These are phyloP conservation scores for Nomada fabriciana DNA, from an alignment of 2,888 invertebrate genomes.

Conservation along the genomic window DNA sequence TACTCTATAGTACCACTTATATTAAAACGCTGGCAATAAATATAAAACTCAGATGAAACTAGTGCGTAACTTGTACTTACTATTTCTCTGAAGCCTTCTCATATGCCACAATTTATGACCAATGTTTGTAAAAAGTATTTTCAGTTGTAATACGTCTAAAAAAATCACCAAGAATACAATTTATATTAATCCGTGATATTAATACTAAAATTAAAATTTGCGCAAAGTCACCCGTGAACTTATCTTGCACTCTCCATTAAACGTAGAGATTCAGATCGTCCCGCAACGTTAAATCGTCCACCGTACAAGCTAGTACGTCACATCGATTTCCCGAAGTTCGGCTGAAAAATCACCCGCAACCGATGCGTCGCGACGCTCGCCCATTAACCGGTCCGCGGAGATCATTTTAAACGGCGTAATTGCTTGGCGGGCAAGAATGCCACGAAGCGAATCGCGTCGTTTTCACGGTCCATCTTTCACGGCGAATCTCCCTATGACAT, in stretches of 20 bases:
- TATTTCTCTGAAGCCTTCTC: too few relatives aligned
- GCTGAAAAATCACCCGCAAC: conserved; percentile 51
- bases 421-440: conserved; percentile 18
- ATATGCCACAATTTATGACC: too few relatives aligned
- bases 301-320: conserved; percentile 45
- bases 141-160: too few relatives aligned
- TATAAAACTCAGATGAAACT: too few relatives aligned
- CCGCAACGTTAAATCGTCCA: conserved; percentile 28
- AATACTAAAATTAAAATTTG: too few relatives aligned
- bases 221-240: neutral
- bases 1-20: too few relatives aligned
- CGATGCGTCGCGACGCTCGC: conserved; percentile 3
- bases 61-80: too few relatives aligned
- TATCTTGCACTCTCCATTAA: neutral
- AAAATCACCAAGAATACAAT: too few relatives aligned
- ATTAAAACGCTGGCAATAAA: too few relatives aligned
- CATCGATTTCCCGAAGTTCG: conserved; percentile 68
- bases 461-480: conserved; percentile 72
- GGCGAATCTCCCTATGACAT: conserved; percentile 52
- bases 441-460: conserved; percentile 62
- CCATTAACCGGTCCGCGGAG: conserved; percentile 37
- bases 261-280: neutral
- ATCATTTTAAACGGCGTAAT: conserved; percentile 70
- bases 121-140: too few relatives aligned
- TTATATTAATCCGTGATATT: too few relatives aligned